Evolutionary conservation across 2,113 vertebrate species (phyloP), one percentile per base, ranked within the genome.

Genomic region (Montifringilla adamsi): DNA sequence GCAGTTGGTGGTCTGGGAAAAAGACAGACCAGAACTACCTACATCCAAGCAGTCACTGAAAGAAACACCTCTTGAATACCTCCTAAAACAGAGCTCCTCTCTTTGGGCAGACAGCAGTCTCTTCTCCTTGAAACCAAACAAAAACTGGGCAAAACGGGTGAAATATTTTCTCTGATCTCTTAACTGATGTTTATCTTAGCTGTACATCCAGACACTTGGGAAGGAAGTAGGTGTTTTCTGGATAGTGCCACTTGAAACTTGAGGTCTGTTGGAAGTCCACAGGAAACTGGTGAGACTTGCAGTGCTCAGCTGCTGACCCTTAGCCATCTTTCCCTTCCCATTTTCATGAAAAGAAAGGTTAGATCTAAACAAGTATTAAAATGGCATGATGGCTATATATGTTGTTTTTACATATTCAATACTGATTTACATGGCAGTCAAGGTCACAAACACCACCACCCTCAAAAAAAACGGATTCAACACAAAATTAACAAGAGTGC

Each of bases 291-390:
- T 6, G 37, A 90, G 63, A 89, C 24, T 70, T 70, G 52, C 68
- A 93, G 58, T n/a, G 62, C 67, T 87, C 84, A 90, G 78, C 84
- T 94, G 89, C 82, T 93, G 78, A 55, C 60, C 68, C 46, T 60
- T 68, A 69, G 56, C 76, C 73, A 41, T 63, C 73, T 84, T 84
- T 89, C 39, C 47, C 27, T 91, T 81, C 56, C 68, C 87, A 64
- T 69, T 89, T 92, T 68, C 73, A 94, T 9, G 26, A 68, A 84
- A 94, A 95, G 53, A 76, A 96, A 90, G 66, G 64, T 78, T 60
- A 94, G 82, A 93, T 28, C 24, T 75, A 81, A 89, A 47, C 16
- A 87, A 90, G 52, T 69, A 87, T 84, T 90, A 92, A 92, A 95
- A 75, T 8, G 17, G 33, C 22, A 77, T 4, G 0, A 96, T 70